phyloP scores from a whole-genome alignment of 2,888 invertebrate genomes.

The Aphodius granarius region DNA sequence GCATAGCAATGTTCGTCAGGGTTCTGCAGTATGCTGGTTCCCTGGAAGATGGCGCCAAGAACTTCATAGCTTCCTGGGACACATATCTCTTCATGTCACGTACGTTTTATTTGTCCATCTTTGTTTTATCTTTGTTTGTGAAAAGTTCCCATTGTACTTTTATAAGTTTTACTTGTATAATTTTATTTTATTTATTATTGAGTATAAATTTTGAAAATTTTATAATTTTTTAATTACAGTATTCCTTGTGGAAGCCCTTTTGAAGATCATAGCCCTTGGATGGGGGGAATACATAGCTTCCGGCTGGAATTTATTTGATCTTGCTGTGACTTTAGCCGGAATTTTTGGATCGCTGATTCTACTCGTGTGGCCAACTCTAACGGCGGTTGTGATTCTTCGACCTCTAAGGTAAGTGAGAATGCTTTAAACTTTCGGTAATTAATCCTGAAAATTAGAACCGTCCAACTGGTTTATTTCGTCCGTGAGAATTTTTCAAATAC shows the following conservation, averaged over 20 bases:
- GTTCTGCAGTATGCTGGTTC: conserved; percentile 65
- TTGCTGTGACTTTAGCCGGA: conserved; percentile 69
- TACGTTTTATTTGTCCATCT: conserved; percentile 51
- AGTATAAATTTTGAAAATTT: conserved; percentile 11
- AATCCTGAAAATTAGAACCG: too few species aligned
- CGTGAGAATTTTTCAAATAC: too few species aligned
- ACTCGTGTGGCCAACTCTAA: conserved; percentile 67
- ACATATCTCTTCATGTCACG: conserved; percentile 70
- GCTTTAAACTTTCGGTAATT: too few species aligned
- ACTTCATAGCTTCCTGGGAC: conserved; percentile 76
- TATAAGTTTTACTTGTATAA: conserved; percentile 53
- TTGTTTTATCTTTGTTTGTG: background rate
- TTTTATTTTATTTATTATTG: background rate
- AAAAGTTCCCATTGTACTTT: too few species aligned
- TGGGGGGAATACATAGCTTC: conserved; percentile 72
- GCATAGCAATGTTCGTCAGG: conserved; percentile 72
- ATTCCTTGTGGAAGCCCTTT: conserved; percentile 72
- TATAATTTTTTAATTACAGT: conserved; percentile 58
- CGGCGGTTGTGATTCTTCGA: conserved; percentile 72
- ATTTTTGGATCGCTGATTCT: conserved; percentile 69
- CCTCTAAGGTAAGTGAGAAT: conserved; percentile 65
- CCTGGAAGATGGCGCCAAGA: conserved; percentile 63
- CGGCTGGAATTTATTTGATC: conserved; percentile 85
- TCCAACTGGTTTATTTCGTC: too few species aligned
- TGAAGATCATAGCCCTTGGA: conserved; percentile 75